Base-by-base conservation (phyloP, 1,140 invertebrate genomes). In the Micrasema minimum region DNA sequence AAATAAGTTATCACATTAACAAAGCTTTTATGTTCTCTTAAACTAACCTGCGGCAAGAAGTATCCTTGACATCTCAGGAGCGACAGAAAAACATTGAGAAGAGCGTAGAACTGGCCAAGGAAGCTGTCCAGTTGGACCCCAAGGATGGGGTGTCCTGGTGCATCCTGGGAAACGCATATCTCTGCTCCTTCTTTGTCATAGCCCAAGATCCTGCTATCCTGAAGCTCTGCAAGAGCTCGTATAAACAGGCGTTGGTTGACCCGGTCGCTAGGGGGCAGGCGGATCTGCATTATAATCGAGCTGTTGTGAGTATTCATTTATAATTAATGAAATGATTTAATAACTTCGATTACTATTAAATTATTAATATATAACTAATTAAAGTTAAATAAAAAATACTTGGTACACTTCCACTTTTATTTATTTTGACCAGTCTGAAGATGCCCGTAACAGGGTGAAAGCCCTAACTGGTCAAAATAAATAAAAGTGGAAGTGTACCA, bases 201-300 rank as follows among this genome's bases (percentile, higher is more conserved):
- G 85, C 88, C 43, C 92, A 95, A 80, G 91, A 91, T 78, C 90
- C 92, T 4, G 87, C 87, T 51, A 88, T 86, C 0, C 80, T 95
- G 37, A 91, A 91, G 76, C 87, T 90, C 65, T 91, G 90, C 71
- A 89, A 95, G 83, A 90, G 90, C 76, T 92, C 94, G 2, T 96
- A 96, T 80, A 84, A 81, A 45, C 92, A 94, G 83, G 93, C 94
- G 9, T 91, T 92, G 83, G 87, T 88, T 77, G 93, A 96, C 81
- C 82, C 89, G 16, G 82, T 90, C 7, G 89, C 92, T 1, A 88
- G 82, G 77, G 89, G 87, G 73, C 91, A 92, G 78, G 88, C 93
- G 1, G 92, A 95, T 86, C 85, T 96, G 37, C 92, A 93, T 85
- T 95, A 91, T 78, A 96, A 96, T 80, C 91, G 92, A 87, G 92